phyloP scores from a whole-genome alignment of 2,888 invertebrate species.

The Thera obeliscata region DNA sequence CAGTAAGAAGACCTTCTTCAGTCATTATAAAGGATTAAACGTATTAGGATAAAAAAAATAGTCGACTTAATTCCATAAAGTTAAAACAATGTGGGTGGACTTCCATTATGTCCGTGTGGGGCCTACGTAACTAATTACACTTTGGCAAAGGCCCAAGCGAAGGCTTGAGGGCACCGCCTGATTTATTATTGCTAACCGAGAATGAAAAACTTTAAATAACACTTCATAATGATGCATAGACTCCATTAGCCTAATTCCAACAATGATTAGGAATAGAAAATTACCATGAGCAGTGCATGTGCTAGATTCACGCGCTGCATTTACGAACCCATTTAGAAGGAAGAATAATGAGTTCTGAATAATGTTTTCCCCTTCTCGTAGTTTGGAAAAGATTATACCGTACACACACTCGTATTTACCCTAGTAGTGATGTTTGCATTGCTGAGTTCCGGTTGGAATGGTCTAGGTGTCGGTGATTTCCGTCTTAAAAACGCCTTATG shows the following conservation, averaged over 20 bases:
- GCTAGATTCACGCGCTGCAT: slow-evolving; percentile 34
- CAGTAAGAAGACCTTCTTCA: neutral
- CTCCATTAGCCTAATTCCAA: slow-evolving; percentile 53
- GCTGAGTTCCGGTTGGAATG: no score
- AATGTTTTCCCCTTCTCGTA: neutral
- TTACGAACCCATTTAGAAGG: slow-evolving; percentile 14
- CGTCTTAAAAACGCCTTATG: no score
- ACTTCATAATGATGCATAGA: slow-evolving; percentile 61
- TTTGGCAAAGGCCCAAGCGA: slow-evolving; percentile 74
- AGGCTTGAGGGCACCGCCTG: slow-evolving; percentile 63
- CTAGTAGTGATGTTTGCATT: no score
- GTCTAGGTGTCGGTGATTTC: no score
- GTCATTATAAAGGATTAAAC: slow-evolving; percentile 22
- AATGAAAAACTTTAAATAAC: slow-evolving; percentile 73
- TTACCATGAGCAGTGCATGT: slow-evolving; percentile 38
- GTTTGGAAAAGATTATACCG: neutral
- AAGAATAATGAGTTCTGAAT: slow-evolving; percentile 7
- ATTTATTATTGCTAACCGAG: slow-evolving; percentile 74
- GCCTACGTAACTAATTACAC: slow-evolving; percentile 75
- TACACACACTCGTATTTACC: no score
- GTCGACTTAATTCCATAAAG: slow-evolving; percentile 62
- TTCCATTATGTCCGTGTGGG: slow-evolving; percentile 67
- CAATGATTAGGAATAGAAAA: slow-evolving; percentile 42
- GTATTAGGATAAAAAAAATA: slow-evolving; percentile 42
- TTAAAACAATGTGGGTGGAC: slow-evolving; percentile 68